Base-by-base conservation (phyloP, 2,888 invertebrate species). In the Aspidiotus destructor region DNA sequence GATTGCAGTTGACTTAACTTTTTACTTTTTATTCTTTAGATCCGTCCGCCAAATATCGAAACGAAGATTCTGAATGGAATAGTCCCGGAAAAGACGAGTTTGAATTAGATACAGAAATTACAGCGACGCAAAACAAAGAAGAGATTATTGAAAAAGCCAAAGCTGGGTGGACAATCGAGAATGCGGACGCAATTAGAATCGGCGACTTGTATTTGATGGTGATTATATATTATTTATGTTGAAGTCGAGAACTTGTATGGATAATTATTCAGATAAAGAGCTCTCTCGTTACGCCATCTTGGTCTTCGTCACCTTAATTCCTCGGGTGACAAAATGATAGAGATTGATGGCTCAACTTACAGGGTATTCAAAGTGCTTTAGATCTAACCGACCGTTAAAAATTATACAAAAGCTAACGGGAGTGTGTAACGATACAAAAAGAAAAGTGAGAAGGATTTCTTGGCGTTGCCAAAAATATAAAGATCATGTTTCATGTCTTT, bases 201-300 rank as follows among this genome's bases (percentile, higher is more conserved):
- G 94, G 94, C 0, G 94, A 96, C 78, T 78, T 95, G 69, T 94
- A 92, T 78, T 81, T 95, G 62, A 91, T 94, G 86, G 88, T 90
- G 75, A 57, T 55, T 48, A 40, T 7, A 40, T 7, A 10, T 53
- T 44, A 42, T n/a, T 11, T 13, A 28, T 28, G 1, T 28, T 28
- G 16, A 10, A 52, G 16, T 13, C 28, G 28, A 5, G 28, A 28
- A 5, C 5, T 28, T 28, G 28, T 28, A 28, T 5, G 28, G 5
- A n/a, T n/a, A n/a, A n/a, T n/a, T n/a, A n/a, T n/a, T n/a, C n/a
- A n/a, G n/a, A n/a, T n/a, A n/a, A n/a, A n/a, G n/a, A 28, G 28
- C 28, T 28, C 28, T 28, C 28, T 28, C 5, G 5, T 28, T 28
- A 28, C n/a, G n/a, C n/a, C n/a, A n/a, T n/a, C n/a, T n/a, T n/a